Evolutionary conservation across 2,888 invertebrate species (phyloP).

Genomic region (Actias luna): DNA sequence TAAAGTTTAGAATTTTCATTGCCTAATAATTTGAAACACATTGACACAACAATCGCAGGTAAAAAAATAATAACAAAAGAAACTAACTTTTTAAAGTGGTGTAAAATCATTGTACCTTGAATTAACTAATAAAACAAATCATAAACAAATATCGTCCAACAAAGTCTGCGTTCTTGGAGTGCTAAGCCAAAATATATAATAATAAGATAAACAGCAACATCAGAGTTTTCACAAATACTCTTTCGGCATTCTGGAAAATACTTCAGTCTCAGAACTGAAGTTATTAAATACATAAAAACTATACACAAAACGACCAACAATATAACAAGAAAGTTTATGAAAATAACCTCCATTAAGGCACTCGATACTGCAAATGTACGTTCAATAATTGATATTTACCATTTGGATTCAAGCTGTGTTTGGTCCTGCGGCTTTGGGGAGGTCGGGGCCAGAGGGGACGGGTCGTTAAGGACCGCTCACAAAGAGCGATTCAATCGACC

Average conservation of each 20-base stretch:
- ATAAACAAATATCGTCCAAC: too few relatives aligned
- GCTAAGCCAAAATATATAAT: too few relatives aligned
- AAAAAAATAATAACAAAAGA: neutral
- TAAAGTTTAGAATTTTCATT: neutral
- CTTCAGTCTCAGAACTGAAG: neutral
- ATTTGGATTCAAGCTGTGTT: constrained; percentile 63
- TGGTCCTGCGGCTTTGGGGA: constrained; percentile 33
- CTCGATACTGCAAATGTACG: constrained; percentile 11
- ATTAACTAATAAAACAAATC: too few relatives aligned
- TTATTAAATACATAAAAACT: neutral
- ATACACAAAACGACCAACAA: neutral
- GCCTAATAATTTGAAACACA: neutral
- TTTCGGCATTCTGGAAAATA: too few relatives aligned
- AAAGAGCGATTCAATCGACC: constrained; percentile 54
- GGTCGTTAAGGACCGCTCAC: constrained; percentile 47
- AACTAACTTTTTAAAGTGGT: too few relatives aligned
- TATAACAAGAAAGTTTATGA: neutral
- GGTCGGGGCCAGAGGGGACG: constrained; percentile 25
- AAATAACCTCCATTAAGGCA: neutral
- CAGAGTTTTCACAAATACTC: too few relatives aligned
- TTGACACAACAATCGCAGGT: neutral
- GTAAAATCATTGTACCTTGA: too few relatives aligned
- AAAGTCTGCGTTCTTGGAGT: too few relatives aligned
- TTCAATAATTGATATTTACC: constrained; percentile 64
- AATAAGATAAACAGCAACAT: too few relatives aligned